Base-by-base conservation (phyloP, 2,888 invertebrate species). In the Pantelozetes paolii region DNA sequence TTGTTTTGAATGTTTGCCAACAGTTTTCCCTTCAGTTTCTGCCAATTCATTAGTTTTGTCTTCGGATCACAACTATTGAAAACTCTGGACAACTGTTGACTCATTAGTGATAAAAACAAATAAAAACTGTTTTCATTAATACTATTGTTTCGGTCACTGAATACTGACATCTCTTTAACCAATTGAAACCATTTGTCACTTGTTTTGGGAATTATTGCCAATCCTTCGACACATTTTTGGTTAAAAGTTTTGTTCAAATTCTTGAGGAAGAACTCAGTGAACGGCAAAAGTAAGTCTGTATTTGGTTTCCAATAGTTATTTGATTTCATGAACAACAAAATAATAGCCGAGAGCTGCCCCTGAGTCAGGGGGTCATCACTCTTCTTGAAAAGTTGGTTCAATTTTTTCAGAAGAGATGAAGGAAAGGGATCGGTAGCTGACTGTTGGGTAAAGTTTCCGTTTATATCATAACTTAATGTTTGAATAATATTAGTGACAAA, bases 211-310 rank as follows among this genome's bases (percentile, higher is more conserved):
- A 67, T 40, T 3, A 67, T 2, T 23, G 23, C 3, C 9, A 40
- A 42, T n/a, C 42, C 42, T 42, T 67, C 67, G 20, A 36, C 32
- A 67, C 2, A 18, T 62, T 5, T 30, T 62, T 32, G 15, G 2
- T 8, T 6, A 62, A 1, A 62, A 30, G 1, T 67, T 23, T 67
- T 40, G 42, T 67, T 67, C 11, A 67, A 23, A 36, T 67, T 67
- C n/a, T 67, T 67, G 3, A 67, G 8, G 11, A 67, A 67, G 20
- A n/a, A 67, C 23, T 67, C 67, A 40, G 23, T 23, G 23, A 67
- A 67, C 13, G 67, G 67, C n/a, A 67, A 23, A 42, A 67, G 36
- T n/a, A 67, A 3, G 30, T 67, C 67, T 23, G 40, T 67, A n/a
- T 67, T 67, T 36, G 67, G 67, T 40, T 23, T 67, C 67, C 67